Conservation (phyloP, 2,888 invertebrate genomes). For the Nysson spinosus region DNA sequence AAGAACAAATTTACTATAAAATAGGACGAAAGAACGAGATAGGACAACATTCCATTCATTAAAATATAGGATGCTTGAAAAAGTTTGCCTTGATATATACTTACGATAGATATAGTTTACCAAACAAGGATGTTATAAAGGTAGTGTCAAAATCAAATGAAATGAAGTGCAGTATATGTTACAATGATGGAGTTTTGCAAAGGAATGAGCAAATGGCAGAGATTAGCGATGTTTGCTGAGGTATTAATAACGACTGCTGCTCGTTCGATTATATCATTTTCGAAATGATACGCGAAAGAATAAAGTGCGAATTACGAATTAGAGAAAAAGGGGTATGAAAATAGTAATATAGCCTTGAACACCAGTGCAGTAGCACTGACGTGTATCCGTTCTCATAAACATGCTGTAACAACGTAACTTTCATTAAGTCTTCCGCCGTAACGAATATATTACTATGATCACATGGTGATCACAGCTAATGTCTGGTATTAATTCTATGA, state of each 20-base stretch:
- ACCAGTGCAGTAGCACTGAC: constrained; percentile 64
- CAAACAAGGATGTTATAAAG: constrained; percentile 46
- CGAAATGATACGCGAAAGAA: constrained; percentile 14
- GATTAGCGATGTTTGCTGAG: constrained; percentile 12
- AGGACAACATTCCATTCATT: constrained; percentile 24
- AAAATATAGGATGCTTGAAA: constrained; percentile 4
- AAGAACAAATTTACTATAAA: background rate
- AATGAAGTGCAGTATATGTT: constrained; percentile 40
- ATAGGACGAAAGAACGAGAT: background rate
- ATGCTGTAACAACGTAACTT: constrained; percentile 74
- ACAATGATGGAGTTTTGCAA: constrained; percentile 18
- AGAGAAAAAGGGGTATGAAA: constrained; percentile 32
- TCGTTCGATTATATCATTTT: constrained; percentile 21
- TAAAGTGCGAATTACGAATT: constrained; percentile 20
- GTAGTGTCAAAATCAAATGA: constrained; percentile 42
- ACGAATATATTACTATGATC: constrained; percentile 13
- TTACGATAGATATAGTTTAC: constrained; percentile 59
- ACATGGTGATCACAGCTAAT: constrained; percentile 2
- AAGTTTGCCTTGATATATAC: constrained; percentile 42
- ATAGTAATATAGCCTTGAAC: constrained; percentile 51
- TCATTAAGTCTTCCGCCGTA: constrained; percentile 57
- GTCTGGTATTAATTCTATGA: constrained; percentile 6
- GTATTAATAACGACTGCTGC: constrained; percentile 32
- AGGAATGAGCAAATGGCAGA: constrained; percentile 14
- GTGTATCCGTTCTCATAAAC: constrained; percentile 68